Evolutionary conservation across 1,140 invertebrate species (phyloP), one percentile per base, ranked within the genome.

Genomic region (Drosophila ananassae): DNA sequence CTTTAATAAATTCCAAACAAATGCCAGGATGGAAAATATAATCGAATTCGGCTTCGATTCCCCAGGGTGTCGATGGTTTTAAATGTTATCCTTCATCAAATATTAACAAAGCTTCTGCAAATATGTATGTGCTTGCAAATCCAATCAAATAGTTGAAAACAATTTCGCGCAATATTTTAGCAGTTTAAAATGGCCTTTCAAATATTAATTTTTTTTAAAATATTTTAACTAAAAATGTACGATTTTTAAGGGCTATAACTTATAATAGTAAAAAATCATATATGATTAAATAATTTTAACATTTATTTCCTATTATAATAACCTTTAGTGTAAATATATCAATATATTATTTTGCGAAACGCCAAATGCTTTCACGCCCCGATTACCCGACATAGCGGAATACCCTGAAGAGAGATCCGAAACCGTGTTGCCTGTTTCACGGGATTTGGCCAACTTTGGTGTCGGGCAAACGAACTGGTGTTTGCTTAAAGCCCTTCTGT

Each of bases 51-150:
- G 46, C 13, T 30, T 25, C 9, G 60, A 22, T 34, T 64, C 53
- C 51, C 57, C 25, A 13, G 30, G 44, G 50, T 54, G 25, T 56
- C 37, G 21, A 54, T 76, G 72, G 61, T 76, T 76, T 76, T 58
- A 68, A 76, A 68, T 68, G 52, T 76, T 68, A 68, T 60, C 73
- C 56, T 34, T 56, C 39, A 46, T 76, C 62, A 76, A 76, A 76
- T 76, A 76, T 76, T 76, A 76, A 76, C 66, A 76, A 68, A 68
- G 52, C 32, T 34, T 75, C 25, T 54, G 52, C 54, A 53, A 60
- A 77, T 63, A 34, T 64, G 47, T 41, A 17, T 44, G 10, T 8
- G 17, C 17, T 8, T 44, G 41, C 13, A 21, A 44, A 44, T 44
- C 41, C 41, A 37, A 37, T 37, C 12, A 37, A 37, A 37, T 44